Evolutionary conservation across 2,888 invertebrate genomes (phyloP).

Genomic region (Leptopterna dolabrata): DNA sequence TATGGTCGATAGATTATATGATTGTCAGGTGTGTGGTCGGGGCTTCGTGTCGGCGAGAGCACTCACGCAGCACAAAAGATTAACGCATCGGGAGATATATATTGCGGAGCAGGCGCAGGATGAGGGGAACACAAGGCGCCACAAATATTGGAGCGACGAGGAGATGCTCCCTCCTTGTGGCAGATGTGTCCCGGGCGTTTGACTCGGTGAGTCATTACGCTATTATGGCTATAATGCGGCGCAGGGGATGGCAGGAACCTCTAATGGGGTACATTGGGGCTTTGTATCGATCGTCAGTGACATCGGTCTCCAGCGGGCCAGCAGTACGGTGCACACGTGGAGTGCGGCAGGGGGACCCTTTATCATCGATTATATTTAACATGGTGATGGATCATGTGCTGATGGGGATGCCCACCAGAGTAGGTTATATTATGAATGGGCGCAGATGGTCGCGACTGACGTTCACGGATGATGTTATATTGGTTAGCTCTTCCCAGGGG

Average conservation of each 20-base stretch:
- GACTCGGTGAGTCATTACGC: conserved; percentile 64
- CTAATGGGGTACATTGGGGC: conserved; percentile 65
- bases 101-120: too few species aligned
- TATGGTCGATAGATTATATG: too few species aligned
- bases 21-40: too few species aligned
- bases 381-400: conserved; percentile 59
- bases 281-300: conserved; percentile 64
- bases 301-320: conserved; percentile 59
- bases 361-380: too few species aligned
- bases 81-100: too few species aligned
- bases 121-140: too few species aligned
- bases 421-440: conserved; percentile 15
- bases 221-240: conserved; percentile 63
- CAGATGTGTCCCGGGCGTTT: too few species aligned
- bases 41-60: too few species aligned
- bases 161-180: too few species aligned
- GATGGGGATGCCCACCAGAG: conserved; percentile 14
- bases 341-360: conserved; percentile 67
- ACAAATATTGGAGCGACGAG: too few species aligned
- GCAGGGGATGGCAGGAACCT: conserved; percentile 64
- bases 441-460: conserved; percentile 56
- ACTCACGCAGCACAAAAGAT: too few species aligned
- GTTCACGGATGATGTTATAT: conserved; percentile 14
- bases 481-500: not conserved
- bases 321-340: conserved; percentile 63